Percentiles rank a stretch among this genome's conserved stretches.
Conservation (phyloP, 2,797 vertebrate genomes). For the Echiichthys vipera region DNA sequence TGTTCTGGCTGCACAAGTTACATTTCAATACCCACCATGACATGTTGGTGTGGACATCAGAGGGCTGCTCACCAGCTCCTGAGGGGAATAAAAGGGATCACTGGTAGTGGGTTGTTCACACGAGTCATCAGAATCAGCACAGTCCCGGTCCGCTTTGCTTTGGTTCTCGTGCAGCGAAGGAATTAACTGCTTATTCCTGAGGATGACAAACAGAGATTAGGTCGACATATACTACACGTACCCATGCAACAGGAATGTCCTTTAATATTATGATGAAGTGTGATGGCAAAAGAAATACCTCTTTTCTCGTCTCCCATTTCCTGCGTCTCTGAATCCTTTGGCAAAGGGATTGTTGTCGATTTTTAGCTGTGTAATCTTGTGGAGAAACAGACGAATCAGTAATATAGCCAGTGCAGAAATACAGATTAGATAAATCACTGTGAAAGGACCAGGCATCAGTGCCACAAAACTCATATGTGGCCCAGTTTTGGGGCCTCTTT, state of each 20-base stretch:
- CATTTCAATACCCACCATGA: constrained; percentile 90
- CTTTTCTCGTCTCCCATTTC: constrained; percentile 96
- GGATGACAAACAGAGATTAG: constrained; percentile 13
- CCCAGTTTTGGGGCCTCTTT: not conserved
- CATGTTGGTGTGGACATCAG: constrained; percentile 81
- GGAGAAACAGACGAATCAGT: not conserved
- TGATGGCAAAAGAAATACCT: constrained; percentile 80
- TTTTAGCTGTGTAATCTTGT: constrained; percentile 93
- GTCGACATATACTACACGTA: not conserved
- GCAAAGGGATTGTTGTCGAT: constrained; percentile 99
- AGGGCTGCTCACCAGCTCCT: constrained; percentile 85
- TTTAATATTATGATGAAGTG: not conserved
- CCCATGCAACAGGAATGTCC: too few relatives aligned
- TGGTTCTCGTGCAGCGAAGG: constrained; percentile 89
- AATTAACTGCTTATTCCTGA: constrained; percentile 89
- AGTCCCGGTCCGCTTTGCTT: constrained; percentile 88
- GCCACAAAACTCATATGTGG: not conserved
- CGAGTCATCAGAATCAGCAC: constrained; percentile 92
- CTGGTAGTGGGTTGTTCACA: constrained; percentile 87
- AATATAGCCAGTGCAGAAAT: not conserved
- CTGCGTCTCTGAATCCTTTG: constrained; percentile 97
- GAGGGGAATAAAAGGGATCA: constrained; percentile 87
- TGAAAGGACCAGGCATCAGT: too few relatives aligned
- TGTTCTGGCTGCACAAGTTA: too few relatives aligned
- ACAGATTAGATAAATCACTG: too few relatives aligned